Evolutionary conservation across 2,888 invertebrate species (phyloP).

Genomic region (Epirrhoe alternata): DNA sequence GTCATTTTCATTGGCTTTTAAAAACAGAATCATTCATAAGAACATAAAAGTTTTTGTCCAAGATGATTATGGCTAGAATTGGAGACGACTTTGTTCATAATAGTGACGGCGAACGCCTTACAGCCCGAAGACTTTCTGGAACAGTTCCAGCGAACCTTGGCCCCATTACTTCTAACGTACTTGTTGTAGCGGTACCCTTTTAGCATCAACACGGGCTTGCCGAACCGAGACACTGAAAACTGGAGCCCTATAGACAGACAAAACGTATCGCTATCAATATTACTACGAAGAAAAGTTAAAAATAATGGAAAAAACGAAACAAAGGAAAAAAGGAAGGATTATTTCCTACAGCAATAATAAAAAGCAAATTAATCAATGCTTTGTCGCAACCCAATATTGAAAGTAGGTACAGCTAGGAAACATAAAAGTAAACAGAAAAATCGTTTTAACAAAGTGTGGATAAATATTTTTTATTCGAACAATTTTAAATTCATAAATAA

Average conservation of each 20-base stretch:
- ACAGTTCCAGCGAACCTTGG: constrained; percentile 23
- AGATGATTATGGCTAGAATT: neutral
- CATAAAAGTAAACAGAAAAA: too few relatives aligned
- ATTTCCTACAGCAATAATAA: too few relatives aligned
- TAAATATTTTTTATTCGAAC: neutral
- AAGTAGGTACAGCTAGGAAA: too few relatives aligned
- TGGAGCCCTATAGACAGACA: constrained; percentile 1
- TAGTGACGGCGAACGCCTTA: neutral
- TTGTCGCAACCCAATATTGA: too few relatives aligned
- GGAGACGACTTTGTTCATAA: neutral
- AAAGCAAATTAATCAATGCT: too few relatives aligned
- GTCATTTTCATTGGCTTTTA: too few relatives aligned
- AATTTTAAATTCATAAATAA: neutral
- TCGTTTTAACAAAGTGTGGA: too few relatives aligned
- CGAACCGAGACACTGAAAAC: constrained; percentile 37
- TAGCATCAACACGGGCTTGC: constrained; percentile 43
- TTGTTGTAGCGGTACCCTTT: constrained; percentile 43
- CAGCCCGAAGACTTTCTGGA: neutral
- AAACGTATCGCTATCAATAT: neutral
- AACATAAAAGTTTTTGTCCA: too few relatives aligned
- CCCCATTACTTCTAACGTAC: constrained; percentile 39
- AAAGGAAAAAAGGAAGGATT: too few relatives aligned
- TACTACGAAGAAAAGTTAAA: too few relatives aligned
- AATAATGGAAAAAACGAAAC: too few relatives aligned
- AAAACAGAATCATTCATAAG: too few relatives aligned